phyloP scores from a whole-genome alignment of 2,113 vertebrate species.

The Desmodus rotundus region DNA sequence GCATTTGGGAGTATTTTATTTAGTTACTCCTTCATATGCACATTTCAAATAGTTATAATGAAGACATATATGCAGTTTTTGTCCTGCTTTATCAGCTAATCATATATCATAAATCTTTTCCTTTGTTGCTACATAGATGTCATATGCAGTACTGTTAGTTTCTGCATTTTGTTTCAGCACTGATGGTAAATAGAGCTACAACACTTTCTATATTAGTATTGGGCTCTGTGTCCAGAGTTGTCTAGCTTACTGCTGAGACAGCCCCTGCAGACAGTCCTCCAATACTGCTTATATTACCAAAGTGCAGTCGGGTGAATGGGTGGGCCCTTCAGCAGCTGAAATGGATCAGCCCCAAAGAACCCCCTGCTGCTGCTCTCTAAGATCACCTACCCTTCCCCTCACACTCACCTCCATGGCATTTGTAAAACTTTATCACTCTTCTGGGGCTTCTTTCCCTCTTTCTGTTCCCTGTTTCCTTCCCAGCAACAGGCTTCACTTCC shows the following conservation, averaged over 20 bases:
- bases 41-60: neutral
- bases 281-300: neutral
- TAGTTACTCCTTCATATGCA: neutral
- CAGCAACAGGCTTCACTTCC: conserved; percentile 48
- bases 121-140: neutral
- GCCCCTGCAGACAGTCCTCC: neutral
- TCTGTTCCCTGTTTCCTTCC: conserved; percentile 54
- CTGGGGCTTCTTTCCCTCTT: conserved; percentile 34
- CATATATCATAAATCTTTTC: neutral
- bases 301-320: neutral
- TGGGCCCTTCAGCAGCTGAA: neutral
- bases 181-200: neutral
- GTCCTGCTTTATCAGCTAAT: neutral
- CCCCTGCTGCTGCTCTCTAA: neutral
- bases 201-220: neutral
- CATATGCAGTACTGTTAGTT: neutral
- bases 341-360: neutral
- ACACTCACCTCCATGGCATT: neutral
- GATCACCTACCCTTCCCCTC: neutral
- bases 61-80: neutral
- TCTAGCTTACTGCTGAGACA: neutral
- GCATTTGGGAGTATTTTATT: neutral
- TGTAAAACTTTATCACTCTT: neutral
- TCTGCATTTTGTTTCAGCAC: neutral
- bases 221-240: neutral